These are phyloP conservation scores for Pomatostomus ruficeps DNA, from an alignment of 2,113 vertebrate species.

Conservation along the genomic window DNA sequence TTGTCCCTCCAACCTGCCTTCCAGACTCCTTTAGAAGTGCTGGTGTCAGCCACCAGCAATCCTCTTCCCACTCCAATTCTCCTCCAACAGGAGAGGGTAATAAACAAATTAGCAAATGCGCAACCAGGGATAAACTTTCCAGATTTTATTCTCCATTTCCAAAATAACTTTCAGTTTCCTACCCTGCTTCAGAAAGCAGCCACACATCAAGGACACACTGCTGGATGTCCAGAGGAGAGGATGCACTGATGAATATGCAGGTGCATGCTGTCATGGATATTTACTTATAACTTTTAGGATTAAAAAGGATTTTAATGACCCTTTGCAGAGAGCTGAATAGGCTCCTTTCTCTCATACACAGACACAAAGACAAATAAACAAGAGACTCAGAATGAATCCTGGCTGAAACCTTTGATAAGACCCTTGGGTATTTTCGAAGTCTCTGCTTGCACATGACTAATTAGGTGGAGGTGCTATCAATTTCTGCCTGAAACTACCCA, in stretches of 20 bases:
- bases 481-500: not conserved
- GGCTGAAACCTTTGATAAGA: conserved; percentile 13
- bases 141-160: not conserved
- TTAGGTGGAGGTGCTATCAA: not conserved
- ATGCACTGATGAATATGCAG: not conserved
- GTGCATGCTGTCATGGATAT: not conserved
- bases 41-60: not conserved
- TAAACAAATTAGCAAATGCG: not conserved
- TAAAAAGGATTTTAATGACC: conserved; percentile 20
- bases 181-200: not conserved
- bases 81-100: not conserved
- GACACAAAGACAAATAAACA: not conserved
- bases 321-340: not conserved
- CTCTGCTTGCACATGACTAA: not conserved
- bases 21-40: not conserved
- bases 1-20: not conserved
- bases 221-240: not conserved
- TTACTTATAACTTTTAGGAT: conserved; percentile 17
- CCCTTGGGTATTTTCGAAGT: not conserved
- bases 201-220: not conserved
- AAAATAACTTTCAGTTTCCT: not conserved
- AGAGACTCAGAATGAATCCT: not conserved
- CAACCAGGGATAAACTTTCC: not conserved
- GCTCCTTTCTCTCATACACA: not conserved
- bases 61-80: not conserved